Percentiles rank a stretch among this genome's conserved stretches.
Conservation (phyloP, 2,797 vertebrate genomes). For the Micrastur ruficollis region DNA sequence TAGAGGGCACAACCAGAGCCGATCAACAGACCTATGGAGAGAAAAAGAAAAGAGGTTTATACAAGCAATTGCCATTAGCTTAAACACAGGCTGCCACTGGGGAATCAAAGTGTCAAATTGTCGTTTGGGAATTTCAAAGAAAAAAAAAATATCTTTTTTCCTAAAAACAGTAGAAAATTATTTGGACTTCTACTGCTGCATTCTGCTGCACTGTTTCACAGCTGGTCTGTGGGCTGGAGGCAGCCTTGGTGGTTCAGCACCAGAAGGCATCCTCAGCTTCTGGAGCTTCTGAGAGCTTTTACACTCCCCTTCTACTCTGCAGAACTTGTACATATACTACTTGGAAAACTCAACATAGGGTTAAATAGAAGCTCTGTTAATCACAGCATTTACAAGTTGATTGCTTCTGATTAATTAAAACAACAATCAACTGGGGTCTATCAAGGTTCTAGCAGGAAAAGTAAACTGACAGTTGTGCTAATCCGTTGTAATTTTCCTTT, state of each 20-base stretch:
- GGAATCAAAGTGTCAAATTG: neutral
- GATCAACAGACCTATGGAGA: slow-evolving; percentile 86
- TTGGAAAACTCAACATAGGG: neutral
- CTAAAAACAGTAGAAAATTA: neutral
- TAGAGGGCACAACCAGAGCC: slow-evolving; percentile 96
- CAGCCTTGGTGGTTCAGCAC: neutral
- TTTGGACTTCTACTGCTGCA: neutral
- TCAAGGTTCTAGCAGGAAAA: slow-evolving; percentile 1
- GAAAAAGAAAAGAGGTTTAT: slow-evolving; percentile 18
- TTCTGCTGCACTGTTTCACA: neutral
- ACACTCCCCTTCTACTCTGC: neutral
- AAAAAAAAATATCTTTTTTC: neutral
- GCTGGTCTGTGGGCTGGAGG: neutral
- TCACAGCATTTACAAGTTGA: slow-evolving; percentile 28
- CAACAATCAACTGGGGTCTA: neutral
- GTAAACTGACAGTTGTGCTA: neutral
- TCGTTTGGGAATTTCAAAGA: neutral
- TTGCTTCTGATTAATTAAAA: slow-evolving; percentile 41
- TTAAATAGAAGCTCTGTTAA: slow-evolving; percentile 27
- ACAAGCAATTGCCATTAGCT: neutral
- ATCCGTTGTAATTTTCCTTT: neutral
- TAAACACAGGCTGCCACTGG: neutral
- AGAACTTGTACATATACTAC: neutral
- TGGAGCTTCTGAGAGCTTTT: neutral
- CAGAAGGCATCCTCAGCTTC: neutral